Conservation (phyloP, 2,888 invertebrate species). For the Brachyptera putata region DNA sequence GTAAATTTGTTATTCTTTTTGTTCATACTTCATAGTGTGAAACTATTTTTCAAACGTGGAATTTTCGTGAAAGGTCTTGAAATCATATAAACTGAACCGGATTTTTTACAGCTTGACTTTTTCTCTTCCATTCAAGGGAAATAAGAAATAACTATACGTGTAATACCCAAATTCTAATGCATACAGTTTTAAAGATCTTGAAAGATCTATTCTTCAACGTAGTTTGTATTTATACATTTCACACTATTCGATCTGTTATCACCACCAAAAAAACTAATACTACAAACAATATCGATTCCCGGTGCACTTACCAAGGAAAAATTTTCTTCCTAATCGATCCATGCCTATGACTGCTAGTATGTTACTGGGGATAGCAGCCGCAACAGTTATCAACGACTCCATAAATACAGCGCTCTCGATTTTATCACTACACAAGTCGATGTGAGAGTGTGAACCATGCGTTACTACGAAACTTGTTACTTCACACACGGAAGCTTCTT, state of each 20-base stretch:
- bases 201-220: not conserved
- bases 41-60: too few relatives aligned
- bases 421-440: constrained; percentile 59
- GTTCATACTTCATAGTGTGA: too few relatives aligned
- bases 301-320: constrained; percentile 64
- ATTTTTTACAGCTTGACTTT: too few relatives aligned
- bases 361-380: constrained; percentile 81
- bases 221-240: not conserved
- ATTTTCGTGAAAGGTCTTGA: too few relatives aligned
- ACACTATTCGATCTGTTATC: too few relatives aligned
- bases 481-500: constrained; percentile 55
- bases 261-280: too few relatives aligned
- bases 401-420: constrained; percentile 77
- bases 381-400: constrained; percentile 82
- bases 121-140: too few relatives aligned
- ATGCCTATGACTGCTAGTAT: constrained; percentile 77
- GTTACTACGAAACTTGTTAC: constrained; percentile 74
- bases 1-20: too few relatives aligned
- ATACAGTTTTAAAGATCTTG: not conserved
- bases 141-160: too few relatives aligned
- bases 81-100: too few relatives aligned
- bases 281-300: too few relatives aligned
- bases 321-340: constrained; percentile 82
- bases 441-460: constrained; percentile 58
- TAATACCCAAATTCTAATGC: too few relatives aligned